phyloP scores from a whole-genome alignment of 1,140 invertebrate species.

The Prorops nasuta region DNA sequence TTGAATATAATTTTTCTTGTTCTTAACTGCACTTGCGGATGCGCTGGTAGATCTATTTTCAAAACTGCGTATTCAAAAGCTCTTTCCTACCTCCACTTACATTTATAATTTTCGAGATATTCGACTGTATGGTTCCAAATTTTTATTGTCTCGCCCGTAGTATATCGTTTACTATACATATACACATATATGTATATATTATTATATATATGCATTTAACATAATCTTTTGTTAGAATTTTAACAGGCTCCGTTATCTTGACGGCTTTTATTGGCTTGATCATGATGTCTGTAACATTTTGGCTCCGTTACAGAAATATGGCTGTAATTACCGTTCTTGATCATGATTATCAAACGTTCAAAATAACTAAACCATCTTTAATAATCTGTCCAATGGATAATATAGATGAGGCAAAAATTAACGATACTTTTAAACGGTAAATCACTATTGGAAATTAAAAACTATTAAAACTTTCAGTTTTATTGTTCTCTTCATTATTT shows the following conservation, averaged over 20 bases:
- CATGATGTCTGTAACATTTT: slow-evolving; percentile 19
- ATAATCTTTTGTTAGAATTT: slow-evolving; percentile 11
- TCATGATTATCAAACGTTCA: slow-evolving; percentile 16
- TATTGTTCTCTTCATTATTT: too few species aligned
- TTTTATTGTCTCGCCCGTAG: too few species aligned
- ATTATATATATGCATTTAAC: too few species aligned
- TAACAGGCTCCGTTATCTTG: slow-evolving; percentile 13
- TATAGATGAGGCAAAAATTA: slow-evolving; percentile 15
- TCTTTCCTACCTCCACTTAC: too few species aligned
- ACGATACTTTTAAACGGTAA: slow-evolving; percentile 25
- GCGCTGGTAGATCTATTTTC: too few species aligned
- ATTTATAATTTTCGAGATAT: background rate
- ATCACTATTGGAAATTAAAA: background rate
- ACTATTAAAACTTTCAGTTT: background rate
- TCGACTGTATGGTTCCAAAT: background rate
- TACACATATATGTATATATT: too few species aligned
- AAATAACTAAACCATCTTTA: slow-evolving; percentile 12
- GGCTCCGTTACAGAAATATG: slow-evolving; percentile 24
- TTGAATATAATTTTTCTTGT: too few species aligned
- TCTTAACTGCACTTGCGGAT: too few species aligned
- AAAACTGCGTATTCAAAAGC: too few species aligned
- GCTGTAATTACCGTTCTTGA: slow-evolving; percentile 15
- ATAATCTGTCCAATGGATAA: slow-evolving; percentile 16
- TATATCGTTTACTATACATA: too few species aligned
- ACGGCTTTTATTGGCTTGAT: slow-evolving; percentile 16